Evolutionary conservation across 2,113 vertebrate genomes (phyloP), one percentile per base, ranked within the genome.

Genomic region (Pseudorasbora parva): DNA sequence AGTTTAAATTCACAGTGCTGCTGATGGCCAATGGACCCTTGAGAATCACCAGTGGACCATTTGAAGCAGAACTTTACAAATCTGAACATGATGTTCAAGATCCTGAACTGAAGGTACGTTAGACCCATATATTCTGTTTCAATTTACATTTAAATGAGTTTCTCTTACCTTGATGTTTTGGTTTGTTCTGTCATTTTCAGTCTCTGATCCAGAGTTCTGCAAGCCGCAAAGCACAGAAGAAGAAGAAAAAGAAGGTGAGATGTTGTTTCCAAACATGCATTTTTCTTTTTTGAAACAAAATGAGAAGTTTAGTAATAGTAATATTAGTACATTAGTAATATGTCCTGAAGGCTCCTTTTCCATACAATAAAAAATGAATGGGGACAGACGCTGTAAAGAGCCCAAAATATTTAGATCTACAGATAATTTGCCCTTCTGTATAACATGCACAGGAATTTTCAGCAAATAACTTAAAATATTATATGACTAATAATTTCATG

Each of bases 221-320:
- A 81, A 99, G 97, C 92, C 93, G 97, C 66, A 99, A 98, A 94
- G 96, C 97, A 49, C 97, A 99, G 92, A 99, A 99, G 93, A 99
- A 97, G 93, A 99, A 98, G 96, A 99, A 99, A 95, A 99, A 99
- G 95, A 99, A 99, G 97, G 98, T 99, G 86, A 87, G 83, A n/a
- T 71, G 27, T 12, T 43, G 33, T 69, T 66, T 37, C 2, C 41
- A 8, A 71, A 23, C 41, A 23, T 45, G 10, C n/a, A 0, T 43
- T 43, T 69, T 43, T 43, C 33, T n/a, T 37, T 17, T 17, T 8
- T 66, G 1, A 66, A 68, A 41, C 30, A 41, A 41, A 37, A 68
- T 37, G 30, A 33, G 30, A 62, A 47, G 45, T 14, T 54, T 54
- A 54, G 51, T 51, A 51, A 51, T 15, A n/a, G n/a, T n/a, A n/a